Base-by-base conservation (phyloP, 2,888 invertebrate genomes). In the Rhagonycha lutea region DNA sequence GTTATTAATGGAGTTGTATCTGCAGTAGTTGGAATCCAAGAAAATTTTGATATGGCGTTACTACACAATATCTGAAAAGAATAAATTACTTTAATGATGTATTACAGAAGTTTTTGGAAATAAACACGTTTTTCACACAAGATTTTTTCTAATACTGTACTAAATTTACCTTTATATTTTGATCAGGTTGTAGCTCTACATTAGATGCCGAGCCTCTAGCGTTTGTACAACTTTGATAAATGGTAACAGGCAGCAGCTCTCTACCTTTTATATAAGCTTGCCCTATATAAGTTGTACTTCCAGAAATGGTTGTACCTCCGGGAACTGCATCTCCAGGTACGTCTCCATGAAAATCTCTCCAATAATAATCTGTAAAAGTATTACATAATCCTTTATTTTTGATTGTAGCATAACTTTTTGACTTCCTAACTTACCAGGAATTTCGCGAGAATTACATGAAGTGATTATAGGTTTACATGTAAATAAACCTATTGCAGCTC, bases 141-240 rank as follows among this genome's bases (percentile, higher is more conserved):
- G 18, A 12, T 61, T 61, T 68, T 28, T 28, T 28, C 18, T 18
- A 29, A 68, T 68, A 24, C 12, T 4, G 3, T 65, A n/a, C n/a
- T n/a, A n/a, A n/a, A n/a, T n/a, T n/a, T n/a, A 70, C 70, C n/a
- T 70, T 70, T 14, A 63, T 70, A 10, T 70, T 70, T 70, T 63
- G 14, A 11, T 70, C 61, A 1, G 62, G 62, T 9, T 28, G 62
- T 14, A 62, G 11, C 8, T 29, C 70, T 9, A n/a, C 7, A 32
- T 9, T 14, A n/a, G 29, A 61, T 14, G 73, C 69, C 14, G 73
- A 32, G 1, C 23, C 9, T 23, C 60, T 10, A 11, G 61, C 70
- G 14, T 23, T 65, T 61, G 5, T 60, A 14, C 65, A 70, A 47
- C 70, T 70, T 18, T 47, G 26, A 14, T 32, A 67, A 26, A 74